Conservation (phyloP, 2,888 invertebrate species). For the Ephialtes manifestator region DNA sequence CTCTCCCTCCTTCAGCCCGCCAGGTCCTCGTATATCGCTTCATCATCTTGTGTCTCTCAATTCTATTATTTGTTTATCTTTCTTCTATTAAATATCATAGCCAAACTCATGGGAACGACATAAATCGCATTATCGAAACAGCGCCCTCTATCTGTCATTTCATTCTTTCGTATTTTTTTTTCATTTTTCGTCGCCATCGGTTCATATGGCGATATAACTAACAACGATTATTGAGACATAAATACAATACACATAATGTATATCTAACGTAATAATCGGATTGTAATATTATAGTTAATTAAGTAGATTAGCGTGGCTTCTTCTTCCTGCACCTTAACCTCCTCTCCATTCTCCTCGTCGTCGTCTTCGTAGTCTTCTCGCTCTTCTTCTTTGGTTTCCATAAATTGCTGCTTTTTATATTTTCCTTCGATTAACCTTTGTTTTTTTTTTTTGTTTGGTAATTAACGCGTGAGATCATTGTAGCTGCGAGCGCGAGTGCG, state of each 20-base stretch:
- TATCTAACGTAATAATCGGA: conserved; percentile 83
- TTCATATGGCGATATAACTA: conserved; percentile 82
- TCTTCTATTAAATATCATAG: background rate
- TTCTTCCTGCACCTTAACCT: conserved; percentile 55
- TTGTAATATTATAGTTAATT: conserved; percentile 80
- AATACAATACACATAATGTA: conserved; percentile 84
- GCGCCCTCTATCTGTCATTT: conserved; percentile 46
- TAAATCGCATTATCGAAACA: conserved; percentile 52
- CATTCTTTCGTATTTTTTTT: conserved; percentile 27
- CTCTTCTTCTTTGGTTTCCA: conserved; percentile 33
- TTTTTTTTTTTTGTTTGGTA: too few relatives aligned
- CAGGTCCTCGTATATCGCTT: conserved; percentile 1
- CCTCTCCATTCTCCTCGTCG: conserved; percentile 35
- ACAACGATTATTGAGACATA: conserved; percentile 84
- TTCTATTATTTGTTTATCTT: background rate
- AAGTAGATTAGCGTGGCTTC: conserved; percentile 79
- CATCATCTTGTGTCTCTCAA: background rate
- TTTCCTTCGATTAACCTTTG: conserved; percentile 33
- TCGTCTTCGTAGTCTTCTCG: conserved; percentile 17
- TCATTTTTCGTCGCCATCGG: conserved; percentile 47
- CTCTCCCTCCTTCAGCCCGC: conserved; percentile 34
- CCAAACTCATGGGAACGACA: conserved; percentile 47
- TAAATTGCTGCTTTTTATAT: conserved; percentile 39
- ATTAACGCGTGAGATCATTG: conserved; percentile 68
- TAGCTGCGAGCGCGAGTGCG: conserved; percentile 71